Base-by-base conservation (phyloP, 2,888 invertebrate species). In the Xestia ashworthii region DNA sequence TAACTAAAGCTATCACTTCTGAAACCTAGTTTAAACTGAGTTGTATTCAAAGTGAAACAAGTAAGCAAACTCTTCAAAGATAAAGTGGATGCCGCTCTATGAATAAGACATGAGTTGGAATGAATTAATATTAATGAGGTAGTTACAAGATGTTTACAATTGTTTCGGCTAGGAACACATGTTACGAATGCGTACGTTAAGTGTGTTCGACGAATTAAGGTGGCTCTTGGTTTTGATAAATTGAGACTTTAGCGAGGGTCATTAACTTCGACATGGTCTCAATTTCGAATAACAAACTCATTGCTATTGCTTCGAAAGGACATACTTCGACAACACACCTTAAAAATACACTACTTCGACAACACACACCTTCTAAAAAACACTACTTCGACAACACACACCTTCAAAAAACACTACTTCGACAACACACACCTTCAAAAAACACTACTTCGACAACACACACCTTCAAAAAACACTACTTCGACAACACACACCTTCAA, bases 121-220 rank as follows among this genome's bases (percentile, higher is more conserved):
- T 25, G 86, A 83, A 83, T 84, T 86, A 80, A 84, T 84, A 86
- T 83, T 80, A 79, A 87, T 81, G 78, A 86, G 66, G 50, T 86
- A 83, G 71, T 84, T 78, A 81, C 72, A 68, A 81, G 68, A 81
- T 86, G 87, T 85, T 86, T 84, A 76, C 87, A 81, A 84, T 81
- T 83, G 78, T 83, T 78, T 81, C 22, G 48, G 41, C 50, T 84
- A 60, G 68, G 66, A 77, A 75, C 73, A 82, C 66, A 68, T 74
- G 64, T 44, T 60, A 73, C 41, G 3, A 80, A 80, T 64, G 64
- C 53, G 44, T 60, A 62, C 62, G n/a, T 70, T 69, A 1, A 53
- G 41, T 41, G 53, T 38, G 14, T 58, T 73, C n/a, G 32, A 77
- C 38, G 46, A 80, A 71, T 46, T 71, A 53, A 9, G 22, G 44